A percentile compares a stretch with the other conserved stretches of the same genome.
phyloP scores from a whole-genome alignment of 2,113 vertebrate species.

The Agapornis roseicollis region DNA sequence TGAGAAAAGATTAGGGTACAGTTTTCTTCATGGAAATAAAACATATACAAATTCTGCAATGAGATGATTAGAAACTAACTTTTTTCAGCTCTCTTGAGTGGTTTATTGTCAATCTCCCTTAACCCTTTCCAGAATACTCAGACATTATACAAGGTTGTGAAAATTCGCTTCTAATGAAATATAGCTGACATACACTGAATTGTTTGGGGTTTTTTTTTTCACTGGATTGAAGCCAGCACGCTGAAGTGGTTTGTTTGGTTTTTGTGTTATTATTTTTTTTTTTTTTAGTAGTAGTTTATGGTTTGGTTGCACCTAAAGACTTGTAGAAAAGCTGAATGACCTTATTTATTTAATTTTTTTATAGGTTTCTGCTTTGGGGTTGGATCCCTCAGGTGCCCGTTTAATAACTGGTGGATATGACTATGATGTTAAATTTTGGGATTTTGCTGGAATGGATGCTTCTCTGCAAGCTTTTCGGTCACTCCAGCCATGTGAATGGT shows the following conservation, averaged over 20 bases:
- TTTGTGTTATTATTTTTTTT: too few relatives aligned
- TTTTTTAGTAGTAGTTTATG: not conserved
- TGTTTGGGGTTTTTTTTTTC: not conserved
- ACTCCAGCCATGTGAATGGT: conserved; percentile 96
- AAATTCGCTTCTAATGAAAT: not conserved
- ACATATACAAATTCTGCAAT: not conserved
- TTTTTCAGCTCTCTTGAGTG: not conserved
- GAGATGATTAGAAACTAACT: not conserved
- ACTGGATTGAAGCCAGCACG: too few relatives aligned
- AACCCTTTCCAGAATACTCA: not conserved
- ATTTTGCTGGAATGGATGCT: conserved; percentile 97
- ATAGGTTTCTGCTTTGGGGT: conserved; percentile 90
- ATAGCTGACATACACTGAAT: not conserved
- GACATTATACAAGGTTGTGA: not conserved
- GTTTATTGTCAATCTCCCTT: not conserved
- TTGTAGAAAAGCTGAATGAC: not conserved
- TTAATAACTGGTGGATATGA: conserved; percentile 93
- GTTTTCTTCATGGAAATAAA: not conserved
- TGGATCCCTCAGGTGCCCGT: conserved; percentile 96
- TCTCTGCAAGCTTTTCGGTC: conserved; percentile 92
- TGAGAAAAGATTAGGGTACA: not conserved
- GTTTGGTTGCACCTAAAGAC: not conserved
- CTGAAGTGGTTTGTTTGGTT: too few relatives aligned
- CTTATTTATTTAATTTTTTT: not conserved
- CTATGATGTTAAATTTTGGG: conserved; percentile 95